A percentile compares a stretch with the other conserved stretches of the same genome.
Evolutionary conservation across 2,888 invertebrate genomes (phyloP).

Genomic region (Prenolepis imparis): DNA sequence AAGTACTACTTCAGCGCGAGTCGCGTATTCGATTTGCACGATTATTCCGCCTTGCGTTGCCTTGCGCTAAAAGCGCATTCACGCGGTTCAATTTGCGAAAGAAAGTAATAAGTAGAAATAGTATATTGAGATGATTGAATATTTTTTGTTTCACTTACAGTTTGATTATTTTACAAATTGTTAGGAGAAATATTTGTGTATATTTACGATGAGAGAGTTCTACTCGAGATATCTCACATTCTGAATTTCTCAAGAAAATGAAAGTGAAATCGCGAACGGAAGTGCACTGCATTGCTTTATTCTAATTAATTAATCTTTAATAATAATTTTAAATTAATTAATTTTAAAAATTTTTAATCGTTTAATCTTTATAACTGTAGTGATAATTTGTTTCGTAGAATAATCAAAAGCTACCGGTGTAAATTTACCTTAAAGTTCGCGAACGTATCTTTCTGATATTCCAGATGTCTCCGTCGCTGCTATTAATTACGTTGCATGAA

Average conservation of each 20-base stretch:
- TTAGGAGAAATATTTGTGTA: not conserved
- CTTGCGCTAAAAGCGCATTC: conserved; percentile 55
- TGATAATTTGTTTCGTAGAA: conserved; percentile 6
- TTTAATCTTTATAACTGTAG: not conserved
- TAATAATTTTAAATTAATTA: not conserved
- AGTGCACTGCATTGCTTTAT: not conserved
- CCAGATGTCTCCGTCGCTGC: conserved; percentile 46
- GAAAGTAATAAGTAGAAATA: not conserved
- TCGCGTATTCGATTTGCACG: conserved; percentile 46
- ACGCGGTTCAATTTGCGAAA: not conserved
- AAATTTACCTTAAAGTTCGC: conserved; percentile 25
- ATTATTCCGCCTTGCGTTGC: conserved; percentile 23
- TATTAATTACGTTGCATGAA: conserved; percentile 44
- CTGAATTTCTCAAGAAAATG: not conserved
- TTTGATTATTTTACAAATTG: not conserved
- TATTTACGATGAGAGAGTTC: not conserved
- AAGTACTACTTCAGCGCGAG: conserved; percentile 50
- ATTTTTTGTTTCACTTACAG: not conserved
- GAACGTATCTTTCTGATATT: conserved; percentile 10
- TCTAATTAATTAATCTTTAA: not conserved
- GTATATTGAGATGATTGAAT: not conserved
- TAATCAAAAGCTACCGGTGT: not conserved
- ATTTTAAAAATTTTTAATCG: not conserved
- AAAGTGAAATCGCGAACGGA: not conserved
- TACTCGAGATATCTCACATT: not conserved